Evolutionary conservation across 2,888 invertebrate species (phyloP).

Genomic region (Watsonalla binaria): DNA sequence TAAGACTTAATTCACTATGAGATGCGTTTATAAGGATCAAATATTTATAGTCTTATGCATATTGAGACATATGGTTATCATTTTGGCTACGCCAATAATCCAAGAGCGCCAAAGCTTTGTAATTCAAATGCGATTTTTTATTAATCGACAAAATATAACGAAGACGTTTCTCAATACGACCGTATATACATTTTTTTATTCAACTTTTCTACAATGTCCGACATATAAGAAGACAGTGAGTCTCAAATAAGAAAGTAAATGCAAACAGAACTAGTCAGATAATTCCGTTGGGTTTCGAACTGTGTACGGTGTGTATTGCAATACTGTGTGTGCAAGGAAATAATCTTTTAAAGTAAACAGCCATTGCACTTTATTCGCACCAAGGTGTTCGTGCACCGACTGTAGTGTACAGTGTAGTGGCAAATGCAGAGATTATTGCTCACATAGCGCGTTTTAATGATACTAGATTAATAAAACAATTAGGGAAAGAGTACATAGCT

Average conservation of each 20-base stretch:
- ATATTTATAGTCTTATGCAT: too few species aligned
- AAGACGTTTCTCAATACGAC: too few species aligned
- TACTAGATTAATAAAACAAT: not conserved
- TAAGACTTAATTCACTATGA: too few species aligned
- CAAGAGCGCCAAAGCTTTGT: too few species aligned
- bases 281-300: slow-evolving; percentile 52
- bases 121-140: too few species aligned
- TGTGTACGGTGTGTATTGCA: slow-evolving; percentile 44
- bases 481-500: too few species aligned
- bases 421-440: not conserved
- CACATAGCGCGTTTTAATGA: not conserved
- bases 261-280: slow-evolving; percentile 47
- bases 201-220: too few species aligned
- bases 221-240: slow-evolving; percentile 17
- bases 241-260: slow-evolving; percentile 44
- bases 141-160: too few species aligned
- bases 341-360: slow-evolving; percentile 67
- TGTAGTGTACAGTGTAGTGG: slow-evolving; percentile 16
- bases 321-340: slow-evolving; percentile 62
- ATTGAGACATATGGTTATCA: too few species aligned
- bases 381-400: slow-evolving; percentile 45
- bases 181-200: not conserved
- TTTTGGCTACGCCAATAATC: too few species aligned
- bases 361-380: slow-evolving; percentile 59
- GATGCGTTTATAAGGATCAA: too few species aligned